Base-by-base conservation (phyloP, 2,888 invertebrate species). In the Ctenicera cuprea region DNA sequence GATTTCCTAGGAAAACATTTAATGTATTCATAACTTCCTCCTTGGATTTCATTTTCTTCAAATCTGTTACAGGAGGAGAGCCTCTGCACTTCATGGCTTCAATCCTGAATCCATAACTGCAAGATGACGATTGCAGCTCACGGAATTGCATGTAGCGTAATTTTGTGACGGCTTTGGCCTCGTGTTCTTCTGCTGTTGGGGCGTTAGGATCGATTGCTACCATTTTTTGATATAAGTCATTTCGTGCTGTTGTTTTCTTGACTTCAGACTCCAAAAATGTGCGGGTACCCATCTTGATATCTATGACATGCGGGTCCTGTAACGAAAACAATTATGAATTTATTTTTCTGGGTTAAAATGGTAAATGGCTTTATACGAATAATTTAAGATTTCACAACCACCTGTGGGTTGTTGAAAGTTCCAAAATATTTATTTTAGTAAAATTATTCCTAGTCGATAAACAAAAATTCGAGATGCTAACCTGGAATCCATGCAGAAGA, bases 231-330 rank as follows among this genome's bases (percentile, higher is more conserved):
- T 97, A 99, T 38, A 99, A 90, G 88, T 99, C 99, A 3, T 90
- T 84, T 61, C 98, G 91, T 16, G 95, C 93, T 52, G 92, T 92
- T 22, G 92, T 93, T 84, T 98, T 98, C 83, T 92, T 92, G 45
- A 98, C 98, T 89, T 99, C 99, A 1, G 94, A 94, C 87, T 99
- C 98, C 43, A 98, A 90, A 87, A 98, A 99, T 18, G 98, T 99
- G 82, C 98, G 91, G 1, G 95, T 95, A 50, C 99, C 99, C 92
- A 99, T 95, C 89, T 99, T 99, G 75, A 99, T 94, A 87, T 99
- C 99, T 93, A 99, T 98, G 0, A 99, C 97, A 83, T 94, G 94
- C 0, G 97, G 97, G 87, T 98, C 95, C 83, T 90, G 87, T 26
- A 82, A 82, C 16, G 69, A 77, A 80, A 76, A 33, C 71, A 75